Evolutionary conservation across 1,140 invertebrate species (phyloP).

Genomic region (Hesperophylax magnus): DNA sequence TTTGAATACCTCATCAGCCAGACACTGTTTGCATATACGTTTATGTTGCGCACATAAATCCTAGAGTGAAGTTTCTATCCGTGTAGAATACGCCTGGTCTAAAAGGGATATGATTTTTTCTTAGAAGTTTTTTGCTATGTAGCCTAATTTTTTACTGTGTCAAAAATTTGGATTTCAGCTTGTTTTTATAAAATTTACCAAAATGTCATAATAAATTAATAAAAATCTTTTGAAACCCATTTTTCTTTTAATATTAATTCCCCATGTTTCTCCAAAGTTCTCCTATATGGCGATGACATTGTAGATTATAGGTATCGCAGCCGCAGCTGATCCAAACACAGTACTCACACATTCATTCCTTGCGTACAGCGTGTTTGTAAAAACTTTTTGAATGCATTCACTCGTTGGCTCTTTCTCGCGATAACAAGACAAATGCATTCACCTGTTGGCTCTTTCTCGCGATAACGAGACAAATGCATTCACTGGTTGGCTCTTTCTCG

Average conservation of each 20-base stretch:
- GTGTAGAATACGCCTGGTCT: not conserved
- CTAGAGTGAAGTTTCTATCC: not conserved
- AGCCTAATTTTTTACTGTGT: slow-evolving; percentile 40
- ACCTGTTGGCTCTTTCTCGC: too few species aligned
- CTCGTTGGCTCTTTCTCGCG: too few species aligned
- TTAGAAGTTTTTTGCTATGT: slow-evolving; percentile 40
- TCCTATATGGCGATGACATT: too few species aligned
- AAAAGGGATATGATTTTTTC: slow-evolving; percentile 27
- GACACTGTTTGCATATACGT: not conserved
- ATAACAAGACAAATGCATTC: too few species aligned
- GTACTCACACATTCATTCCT: too few species aligned
- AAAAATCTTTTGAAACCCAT: slow-evolving; percentile 18
- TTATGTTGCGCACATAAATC: slow-evolving; percentile 32
- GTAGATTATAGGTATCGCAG: too few species aligned
- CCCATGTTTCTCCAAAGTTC: too few species aligned
- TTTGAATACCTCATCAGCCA: not conserved
- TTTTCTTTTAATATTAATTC: not conserved
- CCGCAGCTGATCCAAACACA: too few species aligned
- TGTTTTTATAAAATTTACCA: slow-evolving; percentile 32
- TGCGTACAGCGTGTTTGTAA: too few species aligned
- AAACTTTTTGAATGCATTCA: too few species aligned
- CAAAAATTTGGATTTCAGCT: slow-evolving; percentile 39
- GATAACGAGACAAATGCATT: too few species aligned
- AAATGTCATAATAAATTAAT: slow-evolving; percentile 30
- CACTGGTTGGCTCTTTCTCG: too few species aligned